Conservation (phyloP, 2,888 invertebrate genomes). For the Cephalotes varians region DNA sequence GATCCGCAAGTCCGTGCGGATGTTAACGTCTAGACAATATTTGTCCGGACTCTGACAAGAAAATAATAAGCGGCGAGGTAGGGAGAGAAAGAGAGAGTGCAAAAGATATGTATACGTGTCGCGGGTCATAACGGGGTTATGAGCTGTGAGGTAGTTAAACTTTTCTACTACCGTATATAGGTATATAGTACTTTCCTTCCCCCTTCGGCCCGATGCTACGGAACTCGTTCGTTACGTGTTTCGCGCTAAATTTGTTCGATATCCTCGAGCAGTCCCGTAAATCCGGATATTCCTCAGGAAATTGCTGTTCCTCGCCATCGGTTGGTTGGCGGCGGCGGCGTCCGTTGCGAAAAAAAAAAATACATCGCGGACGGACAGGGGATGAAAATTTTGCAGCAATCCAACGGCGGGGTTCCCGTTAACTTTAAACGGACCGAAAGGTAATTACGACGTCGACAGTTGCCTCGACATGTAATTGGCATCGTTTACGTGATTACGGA, state of each 20-base stretch:
- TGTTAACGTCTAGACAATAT: constrained; percentile 81
- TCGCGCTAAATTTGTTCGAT: constrained; percentile 81
- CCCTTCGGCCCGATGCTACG: constrained; percentile 51
- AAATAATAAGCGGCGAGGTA: constrained; percentile 81
- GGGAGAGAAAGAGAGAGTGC: constrained; percentile 46
- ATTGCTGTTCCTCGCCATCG: constrained; percentile 68
- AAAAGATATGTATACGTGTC: constrained; percentile 56
- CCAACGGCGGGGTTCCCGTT: constrained; percentile 28
- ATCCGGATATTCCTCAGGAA: constrained; percentile 71
- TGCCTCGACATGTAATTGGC: constrained; percentile 52
- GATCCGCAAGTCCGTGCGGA: constrained; percentile 55
- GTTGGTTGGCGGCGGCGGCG: constrained; percentile 56
- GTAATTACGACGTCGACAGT: constrained; percentile 56
- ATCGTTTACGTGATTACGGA: constrained; percentile 47
- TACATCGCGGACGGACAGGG: constrained; percentile 33
- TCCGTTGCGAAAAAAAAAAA: constrained; percentile 16
- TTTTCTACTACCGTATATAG: constrained; percentile 78
- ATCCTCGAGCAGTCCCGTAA: constrained; percentile 69
- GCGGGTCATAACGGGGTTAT: constrained; percentile 83
- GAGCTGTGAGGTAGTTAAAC: constrained; percentile 84
- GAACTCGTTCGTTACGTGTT: constrained; percentile 80
- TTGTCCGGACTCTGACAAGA: constrained; percentile 80
- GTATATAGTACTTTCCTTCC: constrained; percentile 39
- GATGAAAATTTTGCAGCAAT: constrained; percentile 38
- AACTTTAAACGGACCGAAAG: constrained; percentile 48